Conservation (phyloP, 2,113 vertebrate genomes). For the Ranitomeya imitator region DNA sequence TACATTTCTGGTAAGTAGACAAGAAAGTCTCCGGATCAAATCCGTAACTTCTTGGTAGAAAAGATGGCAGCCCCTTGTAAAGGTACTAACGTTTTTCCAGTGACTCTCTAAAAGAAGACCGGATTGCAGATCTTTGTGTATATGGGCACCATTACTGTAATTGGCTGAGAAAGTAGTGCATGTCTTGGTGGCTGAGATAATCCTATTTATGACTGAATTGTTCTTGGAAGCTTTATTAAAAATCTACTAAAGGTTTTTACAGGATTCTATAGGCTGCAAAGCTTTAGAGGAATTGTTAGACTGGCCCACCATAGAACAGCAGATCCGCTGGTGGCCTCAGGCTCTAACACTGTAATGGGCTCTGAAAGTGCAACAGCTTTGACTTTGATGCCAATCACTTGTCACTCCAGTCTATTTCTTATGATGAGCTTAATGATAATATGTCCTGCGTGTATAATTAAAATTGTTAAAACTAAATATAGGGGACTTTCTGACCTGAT, state of each 20-base stretch:
- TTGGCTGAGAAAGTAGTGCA: background rate
- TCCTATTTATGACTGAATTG: background rate
- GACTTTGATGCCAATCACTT: background rate
- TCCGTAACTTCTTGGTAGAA: background rate
- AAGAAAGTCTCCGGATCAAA: background rate
- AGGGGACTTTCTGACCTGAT: too few relatives aligned
- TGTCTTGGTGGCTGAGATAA: background rate
- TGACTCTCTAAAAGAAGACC: background rate
- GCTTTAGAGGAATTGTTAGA: background rate
- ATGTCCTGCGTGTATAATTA: background rate
- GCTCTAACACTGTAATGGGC: background rate
- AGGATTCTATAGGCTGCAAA: background rate
- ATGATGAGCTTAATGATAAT: background rate
- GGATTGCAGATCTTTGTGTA: background rate
- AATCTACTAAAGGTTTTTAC: background rate
- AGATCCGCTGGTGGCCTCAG: background rate
- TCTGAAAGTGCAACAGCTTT: background rate
- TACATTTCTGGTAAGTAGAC: background rate
- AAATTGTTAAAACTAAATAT: too few relatives aligned
- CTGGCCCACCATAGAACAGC: background rate
- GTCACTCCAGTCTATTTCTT: background rate
- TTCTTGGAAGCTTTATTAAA: background rate
- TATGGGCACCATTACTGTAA: background rate
- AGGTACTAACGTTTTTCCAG: background rate
- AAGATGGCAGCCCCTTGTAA: background rate